phyloP scores from a whole-genome alignment of 2,113 vertebrate species.

The Nerophis lumbriciformis region DNA sequence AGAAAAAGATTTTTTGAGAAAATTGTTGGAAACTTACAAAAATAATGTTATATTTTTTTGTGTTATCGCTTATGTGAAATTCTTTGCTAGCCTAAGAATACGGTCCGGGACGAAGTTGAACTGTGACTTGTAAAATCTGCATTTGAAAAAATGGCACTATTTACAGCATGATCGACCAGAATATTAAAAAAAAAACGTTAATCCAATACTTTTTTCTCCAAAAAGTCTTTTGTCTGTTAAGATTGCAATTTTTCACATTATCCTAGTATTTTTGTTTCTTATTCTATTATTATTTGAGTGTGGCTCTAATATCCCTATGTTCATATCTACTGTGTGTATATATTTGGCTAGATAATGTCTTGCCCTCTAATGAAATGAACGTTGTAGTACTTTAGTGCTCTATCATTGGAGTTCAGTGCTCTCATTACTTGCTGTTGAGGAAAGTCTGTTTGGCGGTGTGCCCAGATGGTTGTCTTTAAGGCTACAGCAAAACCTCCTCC shows the following conservation, averaged over 20 bases:
- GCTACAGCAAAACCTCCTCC: conserved; percentile 20
- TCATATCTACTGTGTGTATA: conserved; percentile 25
- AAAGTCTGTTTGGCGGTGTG: conserved; percentile 58
- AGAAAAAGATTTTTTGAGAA: too few relatives aligned
- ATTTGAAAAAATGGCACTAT: too few relatives aligned
- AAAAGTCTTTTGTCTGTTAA: too few relatives aligned
- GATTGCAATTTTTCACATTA: not conserved
- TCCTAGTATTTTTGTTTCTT: conserved; percentile 14
- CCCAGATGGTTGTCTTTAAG: conserved; percentile 66
- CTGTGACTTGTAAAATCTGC: too few relatives aligned
- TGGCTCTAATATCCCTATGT: conserved; percentile 21
- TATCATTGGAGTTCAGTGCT: conserved; percentile 40
- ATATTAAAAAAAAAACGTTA: too few relatives aligned
- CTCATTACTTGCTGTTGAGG: conserved; percentile 43
- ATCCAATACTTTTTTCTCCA: too few relatives aligned
- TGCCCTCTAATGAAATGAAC: conserved; percentile 53
- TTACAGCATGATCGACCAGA: too few relatives aligned
- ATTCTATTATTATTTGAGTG: conserved; percentile 1
- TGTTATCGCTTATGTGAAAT: too few relatives aligned
- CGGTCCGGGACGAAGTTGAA: too few relatives aligned
- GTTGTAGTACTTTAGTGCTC: conserved; percentile 47
- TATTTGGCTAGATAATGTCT: conserved; percentile 34
- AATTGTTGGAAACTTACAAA: too few relatives aligned
- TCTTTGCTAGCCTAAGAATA: too few relatives aligned
- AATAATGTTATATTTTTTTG: too few relatives aligned